Evolutionary conservation across 2,797 vertebrate genomes (phyloP).

Genomic region (Silurus lanzhouensis): DNA sequence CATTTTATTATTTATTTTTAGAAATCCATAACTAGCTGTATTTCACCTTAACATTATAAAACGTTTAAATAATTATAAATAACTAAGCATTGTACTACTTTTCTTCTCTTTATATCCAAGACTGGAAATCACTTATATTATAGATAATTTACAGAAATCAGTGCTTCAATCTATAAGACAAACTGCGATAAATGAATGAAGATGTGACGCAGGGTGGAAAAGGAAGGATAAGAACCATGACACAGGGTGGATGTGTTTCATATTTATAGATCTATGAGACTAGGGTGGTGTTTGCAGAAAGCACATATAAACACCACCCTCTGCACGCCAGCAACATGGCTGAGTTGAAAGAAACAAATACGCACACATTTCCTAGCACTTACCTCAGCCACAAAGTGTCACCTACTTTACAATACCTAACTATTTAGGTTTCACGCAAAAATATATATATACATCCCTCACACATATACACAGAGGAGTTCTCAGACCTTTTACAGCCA

Average conservation of each 20-base stretch:
- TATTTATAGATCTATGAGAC: slow-evolving; percentile 23
- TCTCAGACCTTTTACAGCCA: slow-evolving; percentile 7
- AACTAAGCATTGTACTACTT: not conserved
- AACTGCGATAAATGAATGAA: not conserved
- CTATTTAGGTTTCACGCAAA: slow-evolving; percentile 17
- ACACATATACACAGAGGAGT: slow-evolving; percentile 19
- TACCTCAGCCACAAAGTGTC: slow-evolving; percentile 28
- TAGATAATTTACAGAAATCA: not conserved
- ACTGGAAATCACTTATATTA: not conserved
- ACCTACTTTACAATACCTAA: slow-evolving; percentile 20
- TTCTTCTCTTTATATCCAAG: not conserved
- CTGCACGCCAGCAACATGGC: not conserved
- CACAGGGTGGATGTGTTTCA: slow-evolving; percentile 3
- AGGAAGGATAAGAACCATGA: not conserved
- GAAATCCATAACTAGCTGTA: not conserved
- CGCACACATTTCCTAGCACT: slow-evolving; percentile 18
- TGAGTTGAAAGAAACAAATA: slow-evolving; percentile 3
- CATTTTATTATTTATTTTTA: not conserved
- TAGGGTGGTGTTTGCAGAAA: slow-evolving; percentile 9
- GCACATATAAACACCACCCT: not conserved
- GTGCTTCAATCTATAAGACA: not conserved
- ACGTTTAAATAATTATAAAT: not conserved
- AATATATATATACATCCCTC: slow-evolving; percentile 9
- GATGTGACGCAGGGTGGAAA: not conserved
- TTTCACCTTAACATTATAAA: not conserved